Conservation (phyloP, 2,797 vertebrate genomes). For the Sphenodon punctatus region DNA sequence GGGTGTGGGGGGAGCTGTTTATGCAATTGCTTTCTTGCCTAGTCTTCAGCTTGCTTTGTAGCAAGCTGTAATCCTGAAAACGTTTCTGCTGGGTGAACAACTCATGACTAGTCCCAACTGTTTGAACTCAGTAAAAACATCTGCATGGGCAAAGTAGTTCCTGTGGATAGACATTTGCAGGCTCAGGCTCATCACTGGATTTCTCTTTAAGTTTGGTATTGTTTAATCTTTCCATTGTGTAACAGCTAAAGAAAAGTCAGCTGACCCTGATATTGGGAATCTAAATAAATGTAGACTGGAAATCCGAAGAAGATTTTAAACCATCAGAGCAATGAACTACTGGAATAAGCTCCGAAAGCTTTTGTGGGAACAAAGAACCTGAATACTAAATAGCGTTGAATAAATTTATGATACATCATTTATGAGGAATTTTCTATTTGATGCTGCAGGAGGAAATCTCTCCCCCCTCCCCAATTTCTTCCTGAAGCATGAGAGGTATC, state of each 20-base stretch:
- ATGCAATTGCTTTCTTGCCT: background rate
- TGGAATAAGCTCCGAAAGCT: no score
- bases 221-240: background rate
- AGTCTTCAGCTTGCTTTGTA: background rate
- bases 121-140: background rate
- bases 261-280: background rate
- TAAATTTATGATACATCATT: no score
- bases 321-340: no score
- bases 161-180: background rate
- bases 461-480: no score
- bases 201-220: background rate
- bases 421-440: no score
- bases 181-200: background rate
- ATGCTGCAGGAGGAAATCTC: no score
- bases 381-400: no score
- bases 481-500: no score
- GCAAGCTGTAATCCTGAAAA: background rate
- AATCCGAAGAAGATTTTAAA: no score
- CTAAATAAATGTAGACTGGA: no score
- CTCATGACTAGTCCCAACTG: background rate
- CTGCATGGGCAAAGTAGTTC: background rate
- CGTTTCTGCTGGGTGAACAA: background rate
- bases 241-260: background rate
- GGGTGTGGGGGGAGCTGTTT: constrained; percentile 16
- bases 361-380: no score